A percentile compares a stretch with the other conserved stretches of the same genome.
Conservation (phyloP, 1,140 invertebrate species). For the Centruroides sculpturatus region DNA sequence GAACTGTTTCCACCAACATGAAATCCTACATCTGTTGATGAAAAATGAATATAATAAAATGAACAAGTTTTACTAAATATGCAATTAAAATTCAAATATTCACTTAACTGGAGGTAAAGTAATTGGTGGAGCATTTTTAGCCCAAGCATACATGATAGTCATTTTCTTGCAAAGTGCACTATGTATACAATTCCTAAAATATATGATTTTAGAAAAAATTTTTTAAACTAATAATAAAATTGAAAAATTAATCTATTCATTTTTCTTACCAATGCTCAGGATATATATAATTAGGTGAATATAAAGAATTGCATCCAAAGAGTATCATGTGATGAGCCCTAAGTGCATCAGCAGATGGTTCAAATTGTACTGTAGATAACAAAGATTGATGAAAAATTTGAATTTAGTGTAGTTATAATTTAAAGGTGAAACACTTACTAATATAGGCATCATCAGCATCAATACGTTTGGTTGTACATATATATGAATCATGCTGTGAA, state of each 20-base stretch:
- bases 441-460: constrained; percentile 26
- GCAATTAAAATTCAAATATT: neutral
- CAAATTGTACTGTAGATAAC: constrained; percentile 20
- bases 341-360: constrained; percentile 26
- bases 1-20: constrained; percentile 33
- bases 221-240: neutral
- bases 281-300: constrained; percentile 17
- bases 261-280: constrained; percentile 21
- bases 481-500: constrained; percentile 26
- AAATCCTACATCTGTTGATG: constrained; percentile 36
- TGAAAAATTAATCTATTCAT: neutral
- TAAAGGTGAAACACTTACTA: constrained; percentile 3
- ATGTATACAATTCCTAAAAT: constrained; percentile 29
- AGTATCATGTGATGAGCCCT: constrained; percentile 45
- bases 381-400: too few relatives aligned
- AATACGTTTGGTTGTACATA: constrained; percentile 25
- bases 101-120: constrained; percentile 32
- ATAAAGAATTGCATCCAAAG: constrained; percentile 40
- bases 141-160: constrained; percentile 48
- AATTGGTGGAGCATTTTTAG: constrained; percentile 43
- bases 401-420: neutral
- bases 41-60: constrained; percentile 2
- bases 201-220: constrained; percentile 3
- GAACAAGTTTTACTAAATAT: neutral
- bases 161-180: constrained; percentile 26